Conservation (phyloP, 2,113 vertebrate genomes). For the Ammodytes marinus region DNA sequence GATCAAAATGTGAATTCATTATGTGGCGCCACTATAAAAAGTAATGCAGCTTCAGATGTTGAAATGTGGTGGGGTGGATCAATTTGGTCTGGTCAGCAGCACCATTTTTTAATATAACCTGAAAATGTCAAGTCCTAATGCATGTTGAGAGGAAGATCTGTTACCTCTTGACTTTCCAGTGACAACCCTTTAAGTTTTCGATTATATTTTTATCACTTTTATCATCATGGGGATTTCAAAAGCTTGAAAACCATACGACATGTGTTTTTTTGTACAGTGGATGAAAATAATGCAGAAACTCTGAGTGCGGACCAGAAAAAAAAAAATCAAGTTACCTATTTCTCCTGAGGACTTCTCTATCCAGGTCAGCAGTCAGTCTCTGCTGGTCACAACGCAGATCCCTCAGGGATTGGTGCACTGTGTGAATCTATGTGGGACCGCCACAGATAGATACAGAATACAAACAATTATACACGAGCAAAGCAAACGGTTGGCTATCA, state of each 20-base stretch:
- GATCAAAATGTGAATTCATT: constrained; percentile 51
- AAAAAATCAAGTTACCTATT: constrained; percentile 83
- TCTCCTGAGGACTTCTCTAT: constrained; percentile 89
- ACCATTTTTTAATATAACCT: constrained; percentile 61
- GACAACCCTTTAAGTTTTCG: background rate
- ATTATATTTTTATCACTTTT: constrained; percentile 26
- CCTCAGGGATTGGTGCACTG: constrained; percentile 91
- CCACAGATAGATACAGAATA: constrained; percentile 16
- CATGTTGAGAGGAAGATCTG: background rate
- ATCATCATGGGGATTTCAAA: constrained; percentile 37
- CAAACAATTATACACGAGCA: constrained; percentile 1
- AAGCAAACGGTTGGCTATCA: background rate
- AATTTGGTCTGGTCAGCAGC: constrained; percentile 44
- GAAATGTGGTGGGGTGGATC: constrained; percentile 45
- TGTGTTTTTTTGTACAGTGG: constrained; percentile 15
- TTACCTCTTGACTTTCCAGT: constrained; percentile 26
- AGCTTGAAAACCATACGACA: background rate
- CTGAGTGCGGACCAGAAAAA: background rate
- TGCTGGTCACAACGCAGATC: constrained; percentile 92
- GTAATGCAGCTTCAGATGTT: constrained; percentile 30
- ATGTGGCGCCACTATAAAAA: constrained; percentile 36
- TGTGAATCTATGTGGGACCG: constrained; percentile 86
- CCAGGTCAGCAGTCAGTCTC: constrained; percentile 90
- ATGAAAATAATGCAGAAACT: background rate
- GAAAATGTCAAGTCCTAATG: constrained; percentile 70